Conservation (phyloP, 1,140 invertebrate species). For the Drosophila truncata region DNA sequence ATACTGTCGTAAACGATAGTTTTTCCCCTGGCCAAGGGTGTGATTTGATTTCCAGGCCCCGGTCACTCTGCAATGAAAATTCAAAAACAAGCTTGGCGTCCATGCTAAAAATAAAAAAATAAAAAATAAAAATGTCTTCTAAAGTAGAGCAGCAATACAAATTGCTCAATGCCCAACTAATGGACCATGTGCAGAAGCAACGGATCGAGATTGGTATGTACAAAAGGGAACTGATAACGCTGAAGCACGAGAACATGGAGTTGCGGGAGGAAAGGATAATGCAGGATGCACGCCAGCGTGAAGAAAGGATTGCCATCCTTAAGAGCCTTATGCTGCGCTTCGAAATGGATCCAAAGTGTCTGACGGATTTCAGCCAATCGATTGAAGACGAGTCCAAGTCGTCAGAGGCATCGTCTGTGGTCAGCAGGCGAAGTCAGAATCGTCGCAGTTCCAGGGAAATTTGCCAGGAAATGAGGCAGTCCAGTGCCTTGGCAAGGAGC, state of each 20-base stretch:
- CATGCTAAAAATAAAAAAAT: background rate
- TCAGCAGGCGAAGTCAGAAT: background rate
- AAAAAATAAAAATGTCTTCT: background rate
- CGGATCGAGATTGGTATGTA: constrained; percentile 38
- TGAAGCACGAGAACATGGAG: constrained; percentile 40
- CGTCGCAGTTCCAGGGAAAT: constrained; percentile 18
- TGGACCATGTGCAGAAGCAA: constrained; percentile 53
- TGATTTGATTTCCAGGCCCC: background rate
- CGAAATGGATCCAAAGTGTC: background rate
- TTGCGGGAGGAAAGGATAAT: constrained; percentile 33
- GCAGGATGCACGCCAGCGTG: background rate
- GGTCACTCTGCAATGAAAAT: constrained; percentile 36
- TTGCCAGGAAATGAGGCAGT: constrained; percentile 11
- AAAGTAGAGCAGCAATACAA: constrained; percentile 59
- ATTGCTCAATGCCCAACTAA: constrained; percentile 51
- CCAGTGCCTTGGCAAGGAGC: background rate
- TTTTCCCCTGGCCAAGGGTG: background rate
- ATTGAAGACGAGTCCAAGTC: background rate
- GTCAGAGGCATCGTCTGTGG: background rate
- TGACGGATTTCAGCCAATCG: background rate
- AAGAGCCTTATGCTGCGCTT: background rate
- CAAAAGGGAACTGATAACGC: constrained; percentile 6
- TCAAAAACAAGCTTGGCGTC: constrained; percentile 35
- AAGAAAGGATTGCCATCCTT: background rate
- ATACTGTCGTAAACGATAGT: no score